Base-by-base conservation (phyloP, 2,113 vertebrate genomes). In the Natator depressus region DNA sequence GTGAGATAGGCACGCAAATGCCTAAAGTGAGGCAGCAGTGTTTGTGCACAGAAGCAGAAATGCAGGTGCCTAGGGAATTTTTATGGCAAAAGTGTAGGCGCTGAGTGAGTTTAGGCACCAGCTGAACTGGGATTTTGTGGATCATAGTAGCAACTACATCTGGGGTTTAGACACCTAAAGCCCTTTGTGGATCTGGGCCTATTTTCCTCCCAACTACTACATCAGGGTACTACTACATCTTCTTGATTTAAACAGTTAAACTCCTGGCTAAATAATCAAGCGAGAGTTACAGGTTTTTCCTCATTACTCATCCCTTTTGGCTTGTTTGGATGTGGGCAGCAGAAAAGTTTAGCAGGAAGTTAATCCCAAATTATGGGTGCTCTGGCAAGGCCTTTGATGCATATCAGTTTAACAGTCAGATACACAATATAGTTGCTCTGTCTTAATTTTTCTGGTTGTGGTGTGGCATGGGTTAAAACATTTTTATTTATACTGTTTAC, bases 401-500 rank as follows among this genome's bases (percentile, higher is more conserved):
- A 91, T 93, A 96, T 94, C 88, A 79, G 27, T 90, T 93, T 93
- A 84, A 93, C 80, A 88, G 89, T 35, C 72, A 85, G 95, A 50
- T 25, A 53, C 75, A 81, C 93, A 94, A 85, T 3, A 91, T 86
- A 80, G 92, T 91, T 90, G 72, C 55, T 75, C 89, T 86, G 87
- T 78, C 55, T 80, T 94, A 92, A 92, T 91, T 92, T 88, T 82
- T 96, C 10, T 20, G 2, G 3, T 55, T 93, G 91, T 91, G 46
- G 50, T 50, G 27, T 80, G 82, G 47, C 65, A 2, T 14, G 8
- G 4, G 84, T 85, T 94, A 93, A 96, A 94, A 72, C 84, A 5
- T 53, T 89, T 82, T 7, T 81, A 62, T 29, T 0, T 3, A 20
- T 25, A 57, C 8, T 25, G 9, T 57, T 55, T 24, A 25, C 22